Evolutionary conservation across 2,888 invertebrate genomes (phyloP), one percentile per base, ranked within the genome.

Genomic region (Drosophila nr. fundita): DNA sequence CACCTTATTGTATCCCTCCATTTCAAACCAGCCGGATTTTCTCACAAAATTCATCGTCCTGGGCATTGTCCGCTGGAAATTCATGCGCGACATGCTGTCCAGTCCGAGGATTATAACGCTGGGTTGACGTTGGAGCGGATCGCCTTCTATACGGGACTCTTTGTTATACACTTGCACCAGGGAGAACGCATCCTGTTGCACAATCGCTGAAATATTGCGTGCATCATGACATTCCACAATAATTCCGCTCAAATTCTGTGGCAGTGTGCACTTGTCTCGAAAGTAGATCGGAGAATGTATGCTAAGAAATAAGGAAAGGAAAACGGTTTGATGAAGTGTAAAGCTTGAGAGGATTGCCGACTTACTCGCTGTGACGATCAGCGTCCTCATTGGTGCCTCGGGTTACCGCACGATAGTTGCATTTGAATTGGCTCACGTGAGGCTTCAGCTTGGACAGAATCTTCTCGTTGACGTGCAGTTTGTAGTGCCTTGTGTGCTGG

Each of bases 71-170:
- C 96, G 94, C 95, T 95, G 63, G 96, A 94, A 36, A 94, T 94
- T 80, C 54, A 83, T 80, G 0, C 87, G 67, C 1, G 89, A 86
- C 34, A 97, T 95, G 32, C 96, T 96, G 90, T 97, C 97, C 83
- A 98, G 95, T 15, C 97, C 98, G n/a, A 98, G 90, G 81, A 97
- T 93, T 34, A 97, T 92, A 0, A 98, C 95, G 89, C 95, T 96
- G 15, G 95, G 92, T 57, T 58, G 49, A 2, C 62, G 61, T 0
- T 48, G 27, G 8, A 32, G 2, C 0, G 48, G 29, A 5, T 29
- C 21, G 6, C 15, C 15, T 3, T 60, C 57, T 2, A 27, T 27
- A 0, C 54, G 53, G 4, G 0, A 6, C 10, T 15, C 42, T 21
- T n/a, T 29, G 4, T 65, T 29, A 42, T 58, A 0, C 1, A 69